These are phyloP conservation scores for Pseudomyrmex gracilis DNA, from an alignment of 1,140 invertebrate species.

Conservation along the genomic window DNA sequence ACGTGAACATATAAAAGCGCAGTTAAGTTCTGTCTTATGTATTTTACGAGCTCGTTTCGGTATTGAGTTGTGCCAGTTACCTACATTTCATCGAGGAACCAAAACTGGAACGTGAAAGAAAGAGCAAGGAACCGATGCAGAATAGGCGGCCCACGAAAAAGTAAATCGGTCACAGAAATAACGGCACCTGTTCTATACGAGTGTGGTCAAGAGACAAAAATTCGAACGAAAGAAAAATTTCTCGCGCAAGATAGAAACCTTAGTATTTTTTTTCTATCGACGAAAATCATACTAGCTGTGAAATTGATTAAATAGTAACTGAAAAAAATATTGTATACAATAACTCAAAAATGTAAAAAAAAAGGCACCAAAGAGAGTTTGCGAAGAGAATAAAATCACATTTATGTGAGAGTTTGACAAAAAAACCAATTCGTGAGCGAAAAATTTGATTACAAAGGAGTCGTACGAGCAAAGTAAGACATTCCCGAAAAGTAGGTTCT, in stretches of 20 bases:
- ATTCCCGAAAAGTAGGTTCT: slow-evolving; percentile 16
- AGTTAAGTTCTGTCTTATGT: not conserved
- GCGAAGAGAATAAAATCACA: not conserved
- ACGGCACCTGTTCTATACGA: slow-evolving; percentile 53
- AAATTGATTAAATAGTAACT: not conserved
- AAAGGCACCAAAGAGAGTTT: not conserved
- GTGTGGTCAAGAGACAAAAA: not conserved
- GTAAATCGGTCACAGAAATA: slow-evolving; percentile 67
- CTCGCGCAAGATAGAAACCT: no score
- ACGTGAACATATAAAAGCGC: not conserved
- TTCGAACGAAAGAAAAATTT: no score
- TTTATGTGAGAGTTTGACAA: no score
- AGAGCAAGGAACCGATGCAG: not conserved
- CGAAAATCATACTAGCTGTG: not conserved
- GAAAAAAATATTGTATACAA: not conserved
- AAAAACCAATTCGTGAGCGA: no score
- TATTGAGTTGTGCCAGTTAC: slow-evolving; percentile 58
- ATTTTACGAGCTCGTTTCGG: slow-evolving; percentile 51
- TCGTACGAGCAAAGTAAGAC: not conserved
- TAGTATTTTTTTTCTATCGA: not conserved
- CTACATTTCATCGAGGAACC: slow-evolving; percentile 57
- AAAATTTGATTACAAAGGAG: no score
- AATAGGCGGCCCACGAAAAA: slow-evolving; percentile 56
- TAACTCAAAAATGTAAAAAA: not conserved
- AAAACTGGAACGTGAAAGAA: slow-evolving; percentile 11